These are phyloP conservation scores for Camelus bactrianus DNA, from an alignment of 2,113 vertebrate genomes.

Conservation along the genomic window DNA sequence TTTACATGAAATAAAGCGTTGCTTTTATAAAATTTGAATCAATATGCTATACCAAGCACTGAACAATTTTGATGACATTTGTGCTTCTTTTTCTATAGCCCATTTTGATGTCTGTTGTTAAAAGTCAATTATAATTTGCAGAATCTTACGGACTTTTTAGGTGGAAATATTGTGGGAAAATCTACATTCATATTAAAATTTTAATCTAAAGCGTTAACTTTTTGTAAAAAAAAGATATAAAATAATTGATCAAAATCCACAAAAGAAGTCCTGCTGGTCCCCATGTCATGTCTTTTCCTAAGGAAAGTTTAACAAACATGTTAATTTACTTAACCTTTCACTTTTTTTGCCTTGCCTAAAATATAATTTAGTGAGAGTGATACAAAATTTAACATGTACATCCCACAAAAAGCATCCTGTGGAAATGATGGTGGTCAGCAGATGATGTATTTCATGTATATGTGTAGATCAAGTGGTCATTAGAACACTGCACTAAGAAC, in stretches of 20 bases:
- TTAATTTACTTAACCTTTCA: not conserved
- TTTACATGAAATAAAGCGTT: not conserved
- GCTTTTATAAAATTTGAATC: not conserved
- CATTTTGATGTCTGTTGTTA: not conserved
- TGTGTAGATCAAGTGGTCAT: not conserved
- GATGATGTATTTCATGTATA: not conserved
- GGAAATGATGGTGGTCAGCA: not conserved
- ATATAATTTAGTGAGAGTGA: not conserved
- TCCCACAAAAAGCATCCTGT: not conserved
- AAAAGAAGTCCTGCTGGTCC: not conserved
- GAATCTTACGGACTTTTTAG: not conserved
- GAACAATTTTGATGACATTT: not conserved
- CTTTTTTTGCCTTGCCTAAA: not conserved
- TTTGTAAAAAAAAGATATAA: not conserved
- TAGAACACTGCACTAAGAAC: not conserved
- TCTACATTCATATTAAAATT: not conserved
- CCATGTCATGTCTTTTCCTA: not conserved
- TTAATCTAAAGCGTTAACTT: not conserved
- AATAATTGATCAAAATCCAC: not conserved
- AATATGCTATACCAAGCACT: not conserved
- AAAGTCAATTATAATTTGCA: not conserved
- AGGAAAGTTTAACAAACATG: not conserved
- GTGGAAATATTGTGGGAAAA: not conserved
- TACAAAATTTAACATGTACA: not conserved
- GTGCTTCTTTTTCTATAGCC: not conserved